Percentiles rank a stretch among this genome's conserved stretches.
phyloP scores from a whole-genome alignment of 1,140 invertebrate species.

The Subanguina moxae region DNA sequence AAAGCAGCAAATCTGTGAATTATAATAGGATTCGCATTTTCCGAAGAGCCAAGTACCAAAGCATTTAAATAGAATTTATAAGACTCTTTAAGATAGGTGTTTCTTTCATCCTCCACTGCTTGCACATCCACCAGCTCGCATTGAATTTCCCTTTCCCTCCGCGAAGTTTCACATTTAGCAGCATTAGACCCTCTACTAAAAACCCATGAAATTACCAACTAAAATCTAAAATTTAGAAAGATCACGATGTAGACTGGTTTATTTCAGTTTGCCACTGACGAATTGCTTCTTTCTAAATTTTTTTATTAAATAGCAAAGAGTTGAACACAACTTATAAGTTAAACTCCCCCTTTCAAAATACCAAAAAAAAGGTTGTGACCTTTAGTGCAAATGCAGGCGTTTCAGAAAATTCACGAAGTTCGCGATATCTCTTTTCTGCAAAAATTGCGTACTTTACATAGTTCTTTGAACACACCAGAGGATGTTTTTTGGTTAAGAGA shows the following conservation, averaged over 20 bases:
- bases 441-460: not conserved
- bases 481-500: not conserved
- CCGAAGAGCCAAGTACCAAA: not conserved
- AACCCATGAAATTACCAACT: not conserved
- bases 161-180: not conserved
- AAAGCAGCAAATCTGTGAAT: conserved; percentile 5
- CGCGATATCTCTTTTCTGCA: not conserved
- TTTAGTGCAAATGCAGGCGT: not conserved
- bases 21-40: not conserved
- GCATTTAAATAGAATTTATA: not conserved
- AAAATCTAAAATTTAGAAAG: not conserved
- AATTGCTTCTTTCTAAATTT: not conserved
- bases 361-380: no score
- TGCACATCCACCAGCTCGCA: not conserved
- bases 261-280: not conserved
- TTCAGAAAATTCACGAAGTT: not conserved
- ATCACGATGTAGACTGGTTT: not conserved
- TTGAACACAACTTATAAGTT: no score
- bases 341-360: no score
- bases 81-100: not conserved
- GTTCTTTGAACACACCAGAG: not conserved
- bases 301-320: no score
- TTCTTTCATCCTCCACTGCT: not conserved
- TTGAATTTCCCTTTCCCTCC: not conserved
- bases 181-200: not conserved